Conservation (phyloP, 2,888 invertebrate genomes). For the Muscina levida region DNA sequence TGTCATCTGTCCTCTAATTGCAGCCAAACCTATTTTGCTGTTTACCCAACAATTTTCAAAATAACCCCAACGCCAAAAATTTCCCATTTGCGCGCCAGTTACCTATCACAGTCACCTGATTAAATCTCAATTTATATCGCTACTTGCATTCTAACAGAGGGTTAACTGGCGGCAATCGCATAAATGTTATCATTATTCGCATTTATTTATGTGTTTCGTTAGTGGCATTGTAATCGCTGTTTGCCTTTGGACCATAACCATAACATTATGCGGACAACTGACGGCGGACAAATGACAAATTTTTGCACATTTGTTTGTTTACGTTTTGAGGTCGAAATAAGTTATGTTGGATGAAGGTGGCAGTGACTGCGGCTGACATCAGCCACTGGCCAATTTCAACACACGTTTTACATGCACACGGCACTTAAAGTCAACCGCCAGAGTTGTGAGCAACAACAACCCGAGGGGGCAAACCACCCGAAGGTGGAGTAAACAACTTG, state of each 20-base stretch:
- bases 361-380: slow-evolving; percentile 24
- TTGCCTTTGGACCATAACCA: background rate
- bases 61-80: too few species aligned
- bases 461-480: background rate
- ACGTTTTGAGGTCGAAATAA: slow-evolving; percentile 14
- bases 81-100: too few species aligned
- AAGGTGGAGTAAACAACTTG: slow-evolving; percentile 3
- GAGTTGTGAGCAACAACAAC: background rate
- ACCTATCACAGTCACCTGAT: too few species aligned
- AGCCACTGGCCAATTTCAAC: slow-evolving; percentile 14
- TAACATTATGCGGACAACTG: slow-evolving; percentile 19
- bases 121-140: too few species aligned
- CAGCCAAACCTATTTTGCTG: too few species aligned
- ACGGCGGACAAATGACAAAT: slow-evolving; percentile 25
- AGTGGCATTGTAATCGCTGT: background rate
- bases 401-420: background rate
- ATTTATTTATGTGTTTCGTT: background rate
- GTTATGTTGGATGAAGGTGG: slow-evolving; percentile 11
- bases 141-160: background rate
- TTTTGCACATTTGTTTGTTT: slow-evolving; percentile 18
- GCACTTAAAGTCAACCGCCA: background rate
- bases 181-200: slow-evolving; percentile 16
- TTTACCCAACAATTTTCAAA: too few species aligned
- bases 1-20: too few species aligned
- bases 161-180: background rate